These are phyloP conservation scores for Zapus hudsonius DNA, from an alignment of 2,113 vertebrate genomes.

Conservation along the genomic window DNA sequence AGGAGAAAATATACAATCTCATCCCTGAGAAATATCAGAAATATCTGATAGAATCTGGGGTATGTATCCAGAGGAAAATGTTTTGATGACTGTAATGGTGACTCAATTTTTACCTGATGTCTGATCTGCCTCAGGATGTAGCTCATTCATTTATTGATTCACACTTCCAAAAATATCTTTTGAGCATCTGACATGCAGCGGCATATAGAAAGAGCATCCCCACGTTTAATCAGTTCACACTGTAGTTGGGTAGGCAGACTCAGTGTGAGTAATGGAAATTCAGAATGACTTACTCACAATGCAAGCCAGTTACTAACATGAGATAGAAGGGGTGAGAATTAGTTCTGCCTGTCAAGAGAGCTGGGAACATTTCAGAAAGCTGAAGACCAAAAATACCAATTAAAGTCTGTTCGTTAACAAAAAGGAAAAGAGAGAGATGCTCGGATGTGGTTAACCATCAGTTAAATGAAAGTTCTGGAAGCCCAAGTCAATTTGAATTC, in stretches of 20 bases:
- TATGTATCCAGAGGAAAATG: not conserved
- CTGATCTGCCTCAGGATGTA: not conserved
- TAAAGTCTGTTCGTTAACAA: not conserved
- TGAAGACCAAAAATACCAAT: not conserved
- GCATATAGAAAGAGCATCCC: not conserved
- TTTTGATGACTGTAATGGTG: not conserved
- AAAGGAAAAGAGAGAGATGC: not conserved
- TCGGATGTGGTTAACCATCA: not conserved
- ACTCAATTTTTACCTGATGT: not conserved
- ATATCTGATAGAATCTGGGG: not conserved
- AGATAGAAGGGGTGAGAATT: not conserved
- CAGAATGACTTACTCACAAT: not conserved
- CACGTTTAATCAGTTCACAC: not conserved
- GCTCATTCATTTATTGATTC: not conserved
- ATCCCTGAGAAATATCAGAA: not conserved
- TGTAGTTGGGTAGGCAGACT: not conserved
- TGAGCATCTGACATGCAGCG: not conserved
- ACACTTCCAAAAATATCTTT: not conserved
- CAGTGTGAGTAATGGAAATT: not conserved
- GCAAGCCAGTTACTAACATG: not conserved
- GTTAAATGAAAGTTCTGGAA: not conserved
- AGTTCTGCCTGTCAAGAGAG: slow-evolving; percentile 26
- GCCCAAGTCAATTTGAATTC: not conserved
- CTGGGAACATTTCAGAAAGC: not conserved
- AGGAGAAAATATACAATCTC: not conserved